phyloP scores from a whole-genome alignment of 2,888 invertebrate species.

The Cheiracanthium punctorium region DNA sequence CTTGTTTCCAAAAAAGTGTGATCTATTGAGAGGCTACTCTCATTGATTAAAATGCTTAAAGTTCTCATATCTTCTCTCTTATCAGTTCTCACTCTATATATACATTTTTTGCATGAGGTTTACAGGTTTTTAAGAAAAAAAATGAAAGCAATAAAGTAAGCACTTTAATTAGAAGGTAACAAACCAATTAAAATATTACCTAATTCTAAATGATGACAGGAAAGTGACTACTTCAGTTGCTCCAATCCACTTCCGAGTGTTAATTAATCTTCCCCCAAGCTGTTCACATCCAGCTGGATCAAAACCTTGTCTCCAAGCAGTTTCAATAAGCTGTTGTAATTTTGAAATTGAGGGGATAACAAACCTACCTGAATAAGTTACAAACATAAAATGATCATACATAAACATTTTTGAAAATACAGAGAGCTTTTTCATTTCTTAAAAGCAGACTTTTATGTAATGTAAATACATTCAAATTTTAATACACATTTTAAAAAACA shows the following conservation, averaged over 20 bases:
- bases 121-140: neutral
- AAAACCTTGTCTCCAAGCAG: slow-evolving; percentile 88
- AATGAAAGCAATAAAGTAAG: neutral
- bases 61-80: too few species aligned
- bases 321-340: slow-evolving; percentile 88
- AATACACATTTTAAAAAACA: too few species aligned
- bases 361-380: slow-evolving; percentile 69
- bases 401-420: too few species aligned
- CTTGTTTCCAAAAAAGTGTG: too few species aligned
- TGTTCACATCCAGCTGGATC: slow-evolving; percentile 90
- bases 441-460: too few species aligned
- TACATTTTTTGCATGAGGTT: neutral
- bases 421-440: too few species aligned
- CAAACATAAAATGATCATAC: too few species aligned
- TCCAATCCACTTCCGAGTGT: slow-evolving; percentile 94
- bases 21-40: too few species aligned
- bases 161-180: too few species aligned
- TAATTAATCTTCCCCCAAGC: slow-evolving; percentile 86
- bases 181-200: slow-evolving; percentile 78
- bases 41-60: too few species aligned
- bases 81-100: too few species aligned
- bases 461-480: too few species aligned
- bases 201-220: slow-evolving; percentile 87
- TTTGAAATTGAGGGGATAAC: slow-evolving; percentile 90
- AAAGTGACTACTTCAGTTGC: slow-evolving; percentile 92